A percentile compares a stretch with the other conserved stretches of the same genome.
Evolutionary conservation across 2,888 invertebrate genomes (phyloP).

Genomic region (Drosophila testacea): DNA sequence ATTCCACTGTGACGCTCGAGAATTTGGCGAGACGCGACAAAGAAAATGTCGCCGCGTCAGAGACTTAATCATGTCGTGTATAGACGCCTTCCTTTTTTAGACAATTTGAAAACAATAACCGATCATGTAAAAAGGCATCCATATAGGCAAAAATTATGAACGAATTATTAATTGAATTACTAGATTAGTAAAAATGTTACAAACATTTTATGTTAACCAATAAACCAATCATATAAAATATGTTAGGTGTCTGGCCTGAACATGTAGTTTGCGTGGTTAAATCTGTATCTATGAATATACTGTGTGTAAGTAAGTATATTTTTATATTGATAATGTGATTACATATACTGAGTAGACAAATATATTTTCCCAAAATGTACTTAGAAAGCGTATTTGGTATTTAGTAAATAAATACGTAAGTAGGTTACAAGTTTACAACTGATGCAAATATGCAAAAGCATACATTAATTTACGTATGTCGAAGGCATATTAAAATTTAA

Average conservation of each 20-base stretch:
- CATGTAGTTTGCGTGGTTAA: no score
- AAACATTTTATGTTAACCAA: no score
- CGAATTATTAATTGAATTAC: constrained; percentile 9
- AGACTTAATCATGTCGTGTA: constrained; percentile 51
- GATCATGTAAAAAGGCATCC: constrained; percentile 21
- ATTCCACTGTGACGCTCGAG: constrained; percentile 40
- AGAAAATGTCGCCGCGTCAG: constrained; percentile 47
- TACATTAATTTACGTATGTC: neutral
- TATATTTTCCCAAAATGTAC: neutral
- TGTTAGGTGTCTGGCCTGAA: no score
- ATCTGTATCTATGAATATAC: no score
- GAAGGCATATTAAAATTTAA: neutral
- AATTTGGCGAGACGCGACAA: constrained; percentile 35
- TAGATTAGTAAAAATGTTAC: neutral
- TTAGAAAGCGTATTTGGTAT: neutral
- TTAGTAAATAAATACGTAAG: neutral
- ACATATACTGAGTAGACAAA: neutral
- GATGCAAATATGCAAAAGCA: neutral
- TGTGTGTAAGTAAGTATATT: no score
- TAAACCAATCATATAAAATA: no score
- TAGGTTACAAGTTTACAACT: neutral
- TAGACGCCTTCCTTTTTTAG: constrained; percentile 34
- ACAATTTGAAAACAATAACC: constrained; percentile 49
- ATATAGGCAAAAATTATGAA: constrained; percentile 5
- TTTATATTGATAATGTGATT: neutral